A percentile compares a stretch with the other conserved stretches of the same genome.
Evolutionary conservation across 2,888 invertebrate species (phyloP).

Genomic region (Rhingia rostrata): DNA sequence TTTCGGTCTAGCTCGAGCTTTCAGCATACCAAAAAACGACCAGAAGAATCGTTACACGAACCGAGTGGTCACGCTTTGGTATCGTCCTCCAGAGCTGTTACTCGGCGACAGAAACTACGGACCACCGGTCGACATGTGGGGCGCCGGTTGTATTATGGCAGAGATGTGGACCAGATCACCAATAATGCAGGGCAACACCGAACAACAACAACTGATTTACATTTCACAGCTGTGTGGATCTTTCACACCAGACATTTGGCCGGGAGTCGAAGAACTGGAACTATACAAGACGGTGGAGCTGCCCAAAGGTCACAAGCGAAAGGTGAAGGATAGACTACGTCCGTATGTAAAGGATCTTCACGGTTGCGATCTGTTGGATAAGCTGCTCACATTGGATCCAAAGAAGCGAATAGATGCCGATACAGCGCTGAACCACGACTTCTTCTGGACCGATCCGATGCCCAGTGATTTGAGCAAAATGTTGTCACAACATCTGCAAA

Average conservation of each 20-base stretch:
- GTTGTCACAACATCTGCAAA: conserved; percentile 94
- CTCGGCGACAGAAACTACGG: conserved; percentile 96
- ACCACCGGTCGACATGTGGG: conserved; percentile 98
- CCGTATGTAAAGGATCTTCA: conserved; percentile 95
- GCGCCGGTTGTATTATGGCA: conserved; percentile 99
- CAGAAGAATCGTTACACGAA: conserved; percentile 97
- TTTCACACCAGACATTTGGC: conserved; percentile 96
- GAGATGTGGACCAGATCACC: conserved; percentile 99
- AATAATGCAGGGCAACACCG: conserved; percentile 97
- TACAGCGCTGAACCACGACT: conserved; percentile 97
- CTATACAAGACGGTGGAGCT: conserved; percentile 94
- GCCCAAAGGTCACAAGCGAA: conserved; percentile 92
- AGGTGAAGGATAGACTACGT: conserved; percentile 92
- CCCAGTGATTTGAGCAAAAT: conserved; percentile 95
- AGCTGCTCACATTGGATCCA: conserved; percentile 95
- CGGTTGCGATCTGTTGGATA: conserved; percentile 96
- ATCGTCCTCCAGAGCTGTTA: conserved; percentile 86
- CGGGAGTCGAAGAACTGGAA: conserved; percentile 94
- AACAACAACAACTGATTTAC: conserved; percentile 96
- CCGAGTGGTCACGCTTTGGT: conserved; percentile 98
- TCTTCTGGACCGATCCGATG: conserved; percentile 99
- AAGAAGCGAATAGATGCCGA: conserved; percentile 94
- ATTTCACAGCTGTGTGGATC: conserved; percentile 98
- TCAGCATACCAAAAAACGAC: conserved; percentile 93
- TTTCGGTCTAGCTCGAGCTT: conserved; percentile 97